Conservation (phyloP, 2,888 invertebrate genomes). For the Strigamia transsilvanica region DNA sequence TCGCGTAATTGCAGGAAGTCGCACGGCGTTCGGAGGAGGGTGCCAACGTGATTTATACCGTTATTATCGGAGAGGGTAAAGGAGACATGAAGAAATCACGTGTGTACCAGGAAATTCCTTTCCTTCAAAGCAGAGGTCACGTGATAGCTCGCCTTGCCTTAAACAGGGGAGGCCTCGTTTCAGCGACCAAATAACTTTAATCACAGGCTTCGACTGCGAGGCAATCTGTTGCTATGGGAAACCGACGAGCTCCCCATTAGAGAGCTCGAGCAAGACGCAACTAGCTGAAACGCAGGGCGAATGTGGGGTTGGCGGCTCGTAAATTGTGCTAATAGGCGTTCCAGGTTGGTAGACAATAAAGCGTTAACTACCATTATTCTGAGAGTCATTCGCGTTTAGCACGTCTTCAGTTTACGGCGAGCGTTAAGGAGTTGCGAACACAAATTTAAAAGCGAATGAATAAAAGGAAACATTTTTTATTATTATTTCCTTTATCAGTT, state of each 20-base stretch:
- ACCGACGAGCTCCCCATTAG: conserved; percentile 44
- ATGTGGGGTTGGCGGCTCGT: conserved; percentile 43
- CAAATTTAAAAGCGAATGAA: conserved; percentile 37
- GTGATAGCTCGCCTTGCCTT: background rate
- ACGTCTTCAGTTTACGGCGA: conserved; percentile 48
- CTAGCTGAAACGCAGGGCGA: conserved; percentile 42
- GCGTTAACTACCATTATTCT: conserved; percentile 49
- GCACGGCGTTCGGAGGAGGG: background rate
- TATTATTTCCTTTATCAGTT: no score
- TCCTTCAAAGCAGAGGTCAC: conserved; percentile 12
- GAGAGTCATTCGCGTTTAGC: conserved; percentile 47
- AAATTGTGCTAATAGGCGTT: conserved; percentile 49
- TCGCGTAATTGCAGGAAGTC: conserved; percentile 24
- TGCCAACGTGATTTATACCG: conserved; percentile 28
- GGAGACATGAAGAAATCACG: conserved; percentile 40
- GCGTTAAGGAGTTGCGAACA: conserved; percentile 24
- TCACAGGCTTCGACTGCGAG: conserved; percentile 47
- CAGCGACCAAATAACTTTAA: conserved; percentile 32
- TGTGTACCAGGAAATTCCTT: conserved; percentile 40
- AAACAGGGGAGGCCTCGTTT: conserved; percentile 1
- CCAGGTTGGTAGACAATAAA: conserved; percentile 49
- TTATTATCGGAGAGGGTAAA: conserved; percentile 26
- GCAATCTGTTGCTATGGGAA: conserved; percentile 48
- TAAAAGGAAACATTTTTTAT: background rate
- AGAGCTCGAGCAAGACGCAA: conserved; percentile 49